A percentile compares a stretch with the other conserved stretches of the same genome.
Conservation (phyloP, 2,113 vertebrate species). For the Nothoprocta pentlandii region DNA sequence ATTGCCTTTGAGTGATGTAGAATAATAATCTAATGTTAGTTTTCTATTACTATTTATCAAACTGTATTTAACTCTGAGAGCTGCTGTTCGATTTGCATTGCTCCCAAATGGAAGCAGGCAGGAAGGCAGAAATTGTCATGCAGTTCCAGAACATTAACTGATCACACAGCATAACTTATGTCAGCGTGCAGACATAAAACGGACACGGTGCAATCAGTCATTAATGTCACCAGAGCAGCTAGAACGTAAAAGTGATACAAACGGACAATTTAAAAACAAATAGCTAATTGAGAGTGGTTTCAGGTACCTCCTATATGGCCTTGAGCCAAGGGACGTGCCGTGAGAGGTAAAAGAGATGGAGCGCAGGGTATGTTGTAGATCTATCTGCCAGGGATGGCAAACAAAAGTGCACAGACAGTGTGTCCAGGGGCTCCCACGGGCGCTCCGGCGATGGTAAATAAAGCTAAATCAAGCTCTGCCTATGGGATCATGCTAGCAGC, state of each 20-base stretch:
- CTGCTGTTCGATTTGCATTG: slow-evolving; percentile 38
- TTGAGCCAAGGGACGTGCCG: background rate
- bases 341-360: background rate
- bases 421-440: background rate
- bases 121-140: slow-evolving; percentile 23
- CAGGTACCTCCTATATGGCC: slow-evolving; percentile 5
- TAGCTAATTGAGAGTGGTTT: slow-evolving; percentile 57
- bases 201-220: slow-evolving; percentile 43
- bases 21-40: slow-evolving; percentile 51
- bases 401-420: accelerated
- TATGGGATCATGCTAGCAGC: background rate
- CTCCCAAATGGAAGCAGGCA: slow-evolving; percentile 51
- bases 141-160: slow-evolving; percentile 57
- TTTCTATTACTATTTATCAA: slow-evolving; percentile 75
- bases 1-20: slow-evolving; percentile 44
- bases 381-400: background rate
- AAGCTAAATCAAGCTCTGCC: background rate
- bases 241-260: slow-evolving; percentile 65
- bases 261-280: slow-evolving; percentile 62
- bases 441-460: background rate
- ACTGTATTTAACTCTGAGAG: slow-evolving; percentile 68
- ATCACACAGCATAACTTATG: slow-evolving; percentile 41
- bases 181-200: slow-evolving; percentile 30
- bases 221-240: slow-evolving; percentile 22
- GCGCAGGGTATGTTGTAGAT: background rate